Conservation (phyloP, 2,797 vertebrate genomes). For the Pterois miles region DNA sequence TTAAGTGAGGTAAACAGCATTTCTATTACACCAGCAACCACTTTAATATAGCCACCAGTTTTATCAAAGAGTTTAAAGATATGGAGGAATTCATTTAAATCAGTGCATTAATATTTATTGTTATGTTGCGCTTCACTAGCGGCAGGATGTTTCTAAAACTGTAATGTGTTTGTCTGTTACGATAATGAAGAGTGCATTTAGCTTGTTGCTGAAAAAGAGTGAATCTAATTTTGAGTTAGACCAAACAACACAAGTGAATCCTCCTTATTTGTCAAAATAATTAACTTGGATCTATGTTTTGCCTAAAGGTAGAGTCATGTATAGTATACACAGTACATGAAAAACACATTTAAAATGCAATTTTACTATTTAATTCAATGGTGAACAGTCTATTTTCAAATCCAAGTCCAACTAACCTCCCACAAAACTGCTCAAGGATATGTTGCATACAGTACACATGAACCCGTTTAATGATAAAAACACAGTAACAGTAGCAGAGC, state of each 20-base stretch:
- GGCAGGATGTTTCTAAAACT: background rate
- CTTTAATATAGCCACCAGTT: background rate
- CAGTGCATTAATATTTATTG: background rate
- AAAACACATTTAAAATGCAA: conserved; percentile 6
- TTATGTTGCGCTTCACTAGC: background rate
- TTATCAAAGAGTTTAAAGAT: background rate
- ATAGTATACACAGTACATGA: background rate
- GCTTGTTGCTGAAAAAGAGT: background rate
- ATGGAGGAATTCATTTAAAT: background rate
- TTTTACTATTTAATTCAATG: conserved; percentile 27
- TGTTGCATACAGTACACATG: conserved; percentile 19
- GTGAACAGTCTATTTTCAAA: conserved; percentile 16
- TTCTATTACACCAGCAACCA: background rate
- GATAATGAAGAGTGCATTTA: background rate
- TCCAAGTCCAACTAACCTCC: conserved; percentile 34
- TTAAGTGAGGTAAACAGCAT: background rate
- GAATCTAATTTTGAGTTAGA: background rate
- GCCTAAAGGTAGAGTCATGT: background rate
- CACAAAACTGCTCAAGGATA: conserved; percentile 43
- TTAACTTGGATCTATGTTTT: background rate
- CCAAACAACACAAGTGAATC: background rate
- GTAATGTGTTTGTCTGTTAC: background rate
- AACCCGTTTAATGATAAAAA: conserved; percentile 41
- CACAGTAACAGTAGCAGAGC: conserved; percentile 33
- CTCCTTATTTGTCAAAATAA: background rate